These are phyloP conservation scores for Paradoxurus hermaphroditus DNA, from an alignment of 2,113 vertebrate species.

Conservation along the genomic window DNA sequence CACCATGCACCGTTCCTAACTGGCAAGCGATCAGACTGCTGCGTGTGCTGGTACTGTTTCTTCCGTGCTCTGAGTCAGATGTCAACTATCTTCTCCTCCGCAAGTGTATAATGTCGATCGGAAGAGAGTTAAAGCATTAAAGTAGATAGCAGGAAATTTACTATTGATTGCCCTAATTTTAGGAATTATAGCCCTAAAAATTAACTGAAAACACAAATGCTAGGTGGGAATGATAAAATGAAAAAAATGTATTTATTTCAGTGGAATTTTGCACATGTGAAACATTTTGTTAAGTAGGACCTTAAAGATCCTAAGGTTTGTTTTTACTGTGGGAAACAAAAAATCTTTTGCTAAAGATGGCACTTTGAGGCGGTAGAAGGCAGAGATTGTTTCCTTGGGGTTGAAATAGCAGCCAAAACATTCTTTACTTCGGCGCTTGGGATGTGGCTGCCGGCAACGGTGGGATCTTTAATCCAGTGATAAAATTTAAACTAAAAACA, in stretches of 20 bases:
- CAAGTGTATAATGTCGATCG: conserved; percentile 2
- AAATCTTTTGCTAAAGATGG: conserved; percentile 23
- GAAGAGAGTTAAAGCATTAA: conserved; percentile 46
- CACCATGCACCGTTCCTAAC: conserved; percentile 58
- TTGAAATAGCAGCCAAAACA: conserved; percentile 50
- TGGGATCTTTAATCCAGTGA: conserved; percentile 66
- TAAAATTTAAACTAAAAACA: conserved; percentile 74
- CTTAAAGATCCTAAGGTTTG: conserved; percentile 38
- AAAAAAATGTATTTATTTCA: conserved; percentile 64
- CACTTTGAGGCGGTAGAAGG: conserved; percentile 48
- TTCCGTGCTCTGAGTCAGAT: conserved; percentile 75
- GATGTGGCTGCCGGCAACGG: conserved; percentile 72
- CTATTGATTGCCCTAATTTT: conserved; percentile 40
- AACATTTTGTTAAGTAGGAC: conserved; percentile 58
- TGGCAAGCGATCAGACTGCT: conserved; percentile 24
- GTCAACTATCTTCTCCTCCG: conserved; percentile 64
- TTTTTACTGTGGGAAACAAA: conserved; percentile 53
- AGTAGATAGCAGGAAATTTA: conserved; percentile 42
- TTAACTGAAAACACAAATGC: conserved; percentile 47
- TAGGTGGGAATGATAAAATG: conserved; percentile 47
- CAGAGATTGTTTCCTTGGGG: conserved; percentile 30
- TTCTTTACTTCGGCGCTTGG: conserved; percentile 39
- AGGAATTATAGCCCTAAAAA: conserved; percentile 52
- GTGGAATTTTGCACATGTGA: conserved; percentile 64
- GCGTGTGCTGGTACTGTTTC: conserved; percentile 71